Evolutionary conservation across 2,888 invertebrate genomes (phyloP), one percentile per base, ranked within the genome.

Genomic region (Pollenia griseotomentosa): DNA sequence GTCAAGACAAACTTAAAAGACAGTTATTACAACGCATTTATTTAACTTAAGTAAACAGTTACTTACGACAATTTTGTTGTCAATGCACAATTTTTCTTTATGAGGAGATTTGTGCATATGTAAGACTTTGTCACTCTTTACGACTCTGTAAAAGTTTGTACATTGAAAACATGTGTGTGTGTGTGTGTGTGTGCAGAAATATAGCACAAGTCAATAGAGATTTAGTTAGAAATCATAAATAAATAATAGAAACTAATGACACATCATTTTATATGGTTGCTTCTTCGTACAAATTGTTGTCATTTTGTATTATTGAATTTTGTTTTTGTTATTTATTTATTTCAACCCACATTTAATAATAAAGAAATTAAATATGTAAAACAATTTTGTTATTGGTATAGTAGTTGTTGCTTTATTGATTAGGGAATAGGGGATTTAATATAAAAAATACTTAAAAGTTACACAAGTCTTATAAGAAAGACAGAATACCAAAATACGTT

Each of bases 241-340:
- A 74, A 68, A 79, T 84, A 80, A 74, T 79, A 48, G 68, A 74
- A 84, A 82, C 73, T 83, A 87, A 81, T 83, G 80, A 81, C 83
- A 81, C 81, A 68, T 68, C 65, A 83, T 81, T 84, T 33, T 33
- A 33, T 33, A 84, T 42, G 83, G 12, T 61, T 66, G 78, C 59
- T 75, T 68, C 12, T 66, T 7, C 55, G 16, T 57, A 51, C 16
- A 8, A 4, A 48, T 51, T 75, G 42, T 65, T 51, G 9, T n/a
- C 33, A 33, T 51, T 51, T 63, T 48, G 10, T 0, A 33, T 16
- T 68, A 16, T 65, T 46, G 16, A 65, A 44, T n/a, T 33, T 16
- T 42, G 57, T 57, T 73, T 53, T 4, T 65, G 40, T 57, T 53
- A 48, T 57, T 23, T 66, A 57, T 82, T 55, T n/a, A 48, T 48